Base-by-base conservation (phyloP, 2,113 vertebrate genomes). In the Hippocampus zosterae region DNA sequence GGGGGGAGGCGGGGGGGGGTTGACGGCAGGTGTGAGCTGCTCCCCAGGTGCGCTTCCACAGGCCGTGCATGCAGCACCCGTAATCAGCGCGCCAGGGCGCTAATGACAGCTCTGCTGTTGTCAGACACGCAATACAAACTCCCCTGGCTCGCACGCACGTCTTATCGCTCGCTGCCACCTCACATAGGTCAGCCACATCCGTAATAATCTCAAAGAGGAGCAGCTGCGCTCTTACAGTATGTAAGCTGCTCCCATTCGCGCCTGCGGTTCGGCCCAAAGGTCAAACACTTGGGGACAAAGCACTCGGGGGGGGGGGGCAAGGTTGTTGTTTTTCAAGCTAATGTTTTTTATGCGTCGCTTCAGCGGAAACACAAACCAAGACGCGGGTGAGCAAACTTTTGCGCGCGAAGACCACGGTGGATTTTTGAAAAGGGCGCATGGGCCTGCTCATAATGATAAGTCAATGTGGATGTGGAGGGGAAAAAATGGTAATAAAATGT, bases 1-100 rank as follows among this genome's bases (percentile, higher is more conserved):
- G 23, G 46, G 23, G 55, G 1, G 27, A 27, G 13, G 25, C 5
- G 3, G 46, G 46, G 3, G 21, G 8, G 3, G 1, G 23, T 7
- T 29, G 57, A 18, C 7, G 9, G 74, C 88, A 92, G 92, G 87
- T 91, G 88, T 87, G 89, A 84, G 82, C 71, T 61, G 80, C 68
- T 40, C 71, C 83, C 89, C 89, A 90, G 92, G 89, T 90, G 88
- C 72, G 82, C 44, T 63, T 86, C 88, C 83, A 87, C 75, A 70
- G 91, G 89, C 89, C 81, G 85, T 75, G 85, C 16, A 81, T 74
- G 84, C 15, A 81, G 73, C 81, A 37, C 67, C 77, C 66, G 83
- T 81, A 85, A 91, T 88, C 82, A 79, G 75, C 72, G 84, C 77
- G 73, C 29, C 27, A 77, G 80, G 82, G 15, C 16, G 46, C 59